Percentiles rank a stretch among this genome's conserved stretches.
These are phyloP conservation scores for Lepidurus packardi DNA, from an alignment of 1,140 invertebrate species.

Conservation along the genomic window DNA sequence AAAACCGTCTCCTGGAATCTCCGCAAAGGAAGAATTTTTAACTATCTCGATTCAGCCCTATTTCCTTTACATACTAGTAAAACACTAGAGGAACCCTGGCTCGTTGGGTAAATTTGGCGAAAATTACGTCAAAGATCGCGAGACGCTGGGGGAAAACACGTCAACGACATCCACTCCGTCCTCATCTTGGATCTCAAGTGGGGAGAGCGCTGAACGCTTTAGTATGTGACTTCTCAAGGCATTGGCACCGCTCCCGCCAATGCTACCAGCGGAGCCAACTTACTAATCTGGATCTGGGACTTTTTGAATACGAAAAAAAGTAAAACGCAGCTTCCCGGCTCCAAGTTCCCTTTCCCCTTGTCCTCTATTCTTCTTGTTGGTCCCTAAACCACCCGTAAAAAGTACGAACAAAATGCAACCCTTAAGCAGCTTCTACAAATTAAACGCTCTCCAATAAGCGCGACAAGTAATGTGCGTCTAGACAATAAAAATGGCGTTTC, in stretches of 20 bases:
- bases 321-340: no score
- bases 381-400: no score
- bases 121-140: background rate
- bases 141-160: background rate
- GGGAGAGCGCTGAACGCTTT: slow-evolving; percentile 6
- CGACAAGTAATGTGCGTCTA: background rate
- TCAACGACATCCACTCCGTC: slow-evolving; percentile 11
- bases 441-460: background rate
- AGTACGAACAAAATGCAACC: no score
- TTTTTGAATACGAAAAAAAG: background rate
- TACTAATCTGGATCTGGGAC: background rate
- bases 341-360: no score
- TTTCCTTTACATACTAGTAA: background rate
- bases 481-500: background rate
- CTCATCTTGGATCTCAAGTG: background rate
- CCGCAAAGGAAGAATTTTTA: no score
- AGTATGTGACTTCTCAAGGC: slow-evolving; percentile 5
- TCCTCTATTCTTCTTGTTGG: no score
- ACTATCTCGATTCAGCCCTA: no score
- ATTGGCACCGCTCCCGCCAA: background rate
- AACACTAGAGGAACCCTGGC: background rate
- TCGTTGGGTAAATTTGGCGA: background rate
- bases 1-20: no score
- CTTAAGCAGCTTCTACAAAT: no score
- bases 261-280: background rate